Evolutionary conservation across 2,888 invertebrate species (phyloP), one percentile per base, ranked within the genome.

Genomic region (Pammene fasciana): DNA sequence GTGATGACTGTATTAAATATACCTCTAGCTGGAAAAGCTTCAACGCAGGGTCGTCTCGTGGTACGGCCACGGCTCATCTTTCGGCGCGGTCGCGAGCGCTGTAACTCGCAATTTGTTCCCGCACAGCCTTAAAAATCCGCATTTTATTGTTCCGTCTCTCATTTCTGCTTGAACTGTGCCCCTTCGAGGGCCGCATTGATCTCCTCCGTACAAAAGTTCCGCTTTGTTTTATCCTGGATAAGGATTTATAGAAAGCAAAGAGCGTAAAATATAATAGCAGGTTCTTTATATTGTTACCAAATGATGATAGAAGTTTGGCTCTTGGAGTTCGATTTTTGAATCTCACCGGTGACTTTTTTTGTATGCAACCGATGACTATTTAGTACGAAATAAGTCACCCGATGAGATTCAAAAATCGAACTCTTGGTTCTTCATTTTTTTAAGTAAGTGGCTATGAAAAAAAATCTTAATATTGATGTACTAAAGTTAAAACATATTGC

Each of bases 81-180:
- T 77, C 79, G 76, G 80, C 82, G 81, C 71, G 81, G 82, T 83
- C 81, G 84, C 82, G 85, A 85, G 82, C 80, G 82, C 80, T 83
- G 77, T 80, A 78, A 82, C 83, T 84, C 84, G 86, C 89, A 90
- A 91, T 90, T 91, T 90, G 90, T 89, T 88, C 86, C 77, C 84
- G 83, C 82, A 87, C 85, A 87, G 86, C 87, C 88, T 90, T 90
- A 89, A 90, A 91, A 91, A 90, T 88, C 87, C 89, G 78, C 87
- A 88, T 90, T 90, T 89, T 90, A 90, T 88, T 89, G 89, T 88
- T 84, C 86, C 84, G 82, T 82, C 84, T 82, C 84, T 87, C 87
- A 86, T 87, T 87, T 86, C 82, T 84, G 80, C 83, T 86, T 81
- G 84, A 87, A 87, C 84, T 85, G 83, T 76, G 81, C 79, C 76